Base-by-base conservation (phyloP, 2,113 vertebrate genomes). In the Sclerurus mexicanus region DNA sequence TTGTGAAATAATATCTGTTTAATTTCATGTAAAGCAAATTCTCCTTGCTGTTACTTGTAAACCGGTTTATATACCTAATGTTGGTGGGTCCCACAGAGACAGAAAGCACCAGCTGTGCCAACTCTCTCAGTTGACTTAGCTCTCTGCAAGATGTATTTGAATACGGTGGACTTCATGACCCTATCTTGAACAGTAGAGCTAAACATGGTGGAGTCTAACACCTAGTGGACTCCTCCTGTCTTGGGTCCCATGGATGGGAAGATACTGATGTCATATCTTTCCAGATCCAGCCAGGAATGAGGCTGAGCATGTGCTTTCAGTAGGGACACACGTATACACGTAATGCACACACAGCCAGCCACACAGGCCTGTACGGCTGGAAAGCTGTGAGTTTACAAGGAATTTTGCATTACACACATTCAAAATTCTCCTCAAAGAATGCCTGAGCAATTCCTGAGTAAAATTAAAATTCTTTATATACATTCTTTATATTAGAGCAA, bases 351-450 rank as follows among this genome's bases (percentile, higher is more conserved):
- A 22, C 6, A 63, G 42, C 10, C 33, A 46, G 18, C 4, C 33
- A 47, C 13, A 12, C 6, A n/a, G n/a, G 20, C 3, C 2, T 1
- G 20, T 14, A 12, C 0, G 0, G 9, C 1, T 53, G 27, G 24
- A 60, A 19, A 85, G 13, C 25, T 40, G 15, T 42, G 58, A 24
- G 30, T 67, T 77, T 53, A 42, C 22, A 42, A 12, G 28, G 35
- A 81, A 49, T 13, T 75, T 56, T 50, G 31, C 35, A 33, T 35
- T n/a, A 30, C 35, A 56, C 27, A n/a, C 2, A 0, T 15, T 75
- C 49, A 50, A 63, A 64, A n/a, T 27, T 46, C 44, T 52, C 47
- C n/a, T 25, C 9, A 77, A 72, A 71, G 24, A 39, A 58, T 19
- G 10, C 42, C 37, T 21, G 50, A 64, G 12, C 30, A 24, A 58